These are phyloP conservation scores for Drosophila kambysellisi DNA, from an alignment of 2,888 invertebrate species.

Conservation along the genomic window DNA sequence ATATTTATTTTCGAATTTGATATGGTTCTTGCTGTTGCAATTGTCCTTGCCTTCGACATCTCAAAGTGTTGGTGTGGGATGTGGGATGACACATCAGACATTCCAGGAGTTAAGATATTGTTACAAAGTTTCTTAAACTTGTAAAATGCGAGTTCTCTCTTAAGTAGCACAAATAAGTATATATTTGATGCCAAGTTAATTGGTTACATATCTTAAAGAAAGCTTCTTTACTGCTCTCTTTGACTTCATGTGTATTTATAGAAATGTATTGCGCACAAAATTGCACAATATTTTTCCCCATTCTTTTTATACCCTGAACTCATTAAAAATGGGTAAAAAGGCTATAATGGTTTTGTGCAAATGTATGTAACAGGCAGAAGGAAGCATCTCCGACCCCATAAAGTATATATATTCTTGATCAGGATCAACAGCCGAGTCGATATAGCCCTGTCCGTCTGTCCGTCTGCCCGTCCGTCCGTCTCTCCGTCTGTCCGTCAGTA, in stretches of 20 bases:
- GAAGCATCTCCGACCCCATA: too few relatives aligned
- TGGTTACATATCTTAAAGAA: constrained; percentile 18
- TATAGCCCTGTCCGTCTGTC: too few relatives aligned
- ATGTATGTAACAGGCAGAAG: too few relatives aligned
- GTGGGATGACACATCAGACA: neutral
- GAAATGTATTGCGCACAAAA: constrained; percentile 35
- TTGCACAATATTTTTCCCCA: constrained; percentile 44
- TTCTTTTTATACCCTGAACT: neutral
- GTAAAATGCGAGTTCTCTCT: neutral
- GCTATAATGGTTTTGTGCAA: too few relatives aligned
- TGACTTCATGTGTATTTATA: constrained; percentile 55
- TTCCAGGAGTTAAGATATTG: constrained; percentile 3
- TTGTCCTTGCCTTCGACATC: constrained; percentile 20
- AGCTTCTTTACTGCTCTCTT: constrained; percentile 8
- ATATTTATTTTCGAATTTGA: constrained; percentile 9
- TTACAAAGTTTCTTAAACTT: constrained; percentile 1
- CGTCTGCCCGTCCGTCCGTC: too few relatives aligned
- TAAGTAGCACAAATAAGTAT: neutral
- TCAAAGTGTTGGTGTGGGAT: constrained; percentile 50
- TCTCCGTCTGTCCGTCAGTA: too few relatives aligned
- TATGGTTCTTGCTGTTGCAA: constrained; percentile 14
- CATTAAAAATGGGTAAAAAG: too few relatives aligned
- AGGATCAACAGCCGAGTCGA: too few relatives aligned
- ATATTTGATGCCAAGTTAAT: constrained; percentile 18
- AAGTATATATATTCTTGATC: too few relatives aligned